Percentiles rank a stretch among this genome's conserved stretches.
Evolutionary conservation across 2,888 invertebrate genomes (phyloP).

Genomic region (Venustoraphidia nigricollis): DNA sequence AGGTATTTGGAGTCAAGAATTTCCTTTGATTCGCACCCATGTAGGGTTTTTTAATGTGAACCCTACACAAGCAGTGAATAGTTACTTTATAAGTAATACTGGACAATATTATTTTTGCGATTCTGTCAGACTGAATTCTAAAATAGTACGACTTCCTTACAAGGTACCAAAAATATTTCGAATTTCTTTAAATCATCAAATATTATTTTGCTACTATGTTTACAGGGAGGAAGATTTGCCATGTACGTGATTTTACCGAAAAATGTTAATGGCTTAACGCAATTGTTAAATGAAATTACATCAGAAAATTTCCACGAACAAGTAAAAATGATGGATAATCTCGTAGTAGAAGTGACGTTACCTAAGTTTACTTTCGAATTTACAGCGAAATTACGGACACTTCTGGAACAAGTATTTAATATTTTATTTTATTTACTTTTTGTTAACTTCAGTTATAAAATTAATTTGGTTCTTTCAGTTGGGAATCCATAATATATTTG

Average conservation of each 20-base stretch:
- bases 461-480: slow-evolving; percentile 29
- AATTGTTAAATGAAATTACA: slow-evolving; percentile 40
- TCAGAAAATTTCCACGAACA: slow-evolving; percentile 36
- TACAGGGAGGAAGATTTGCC: slow-evolving; percentile 53
- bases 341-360: slow-evolving; percentile 43
- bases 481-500: slow-evolving; percentile 59
- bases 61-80: slow-evolving; percentile 28
- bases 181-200: not conserved
- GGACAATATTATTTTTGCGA: slow-evolving; percentile 48
- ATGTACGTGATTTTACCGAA: slow-evolving; percentile 61
- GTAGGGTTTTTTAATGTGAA: slow-evolving; percentile 42
- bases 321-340: slow-evolving; percentile 40
- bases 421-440: slow-evolving; percentile 1
- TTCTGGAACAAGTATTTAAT: slow-evolving; percentile 40
- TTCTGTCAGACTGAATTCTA: slow-evolving; percentile 45
- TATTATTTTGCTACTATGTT: slow-evolving; percentile 8
- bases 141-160: slow-evolving; percentile 59
- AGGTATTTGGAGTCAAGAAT: slow-evolving; percentile 60
- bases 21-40: slow-evolving; percentile 42
- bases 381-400: slow-evolving; percentile 41
- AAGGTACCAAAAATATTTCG: slow-evolving; percentile 30
- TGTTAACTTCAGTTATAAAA: not conserved
- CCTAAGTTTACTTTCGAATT: slow-evolving; percentile 65
- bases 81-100: slow-evolving; percentile 53
- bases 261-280: slow-evolving; percentile 40